These are phyloP conservation scores for Caenorhabditis afra DNA, from an alignment of 2,888 invertebrate genomes.

Conservation along the genomic window DNA sequence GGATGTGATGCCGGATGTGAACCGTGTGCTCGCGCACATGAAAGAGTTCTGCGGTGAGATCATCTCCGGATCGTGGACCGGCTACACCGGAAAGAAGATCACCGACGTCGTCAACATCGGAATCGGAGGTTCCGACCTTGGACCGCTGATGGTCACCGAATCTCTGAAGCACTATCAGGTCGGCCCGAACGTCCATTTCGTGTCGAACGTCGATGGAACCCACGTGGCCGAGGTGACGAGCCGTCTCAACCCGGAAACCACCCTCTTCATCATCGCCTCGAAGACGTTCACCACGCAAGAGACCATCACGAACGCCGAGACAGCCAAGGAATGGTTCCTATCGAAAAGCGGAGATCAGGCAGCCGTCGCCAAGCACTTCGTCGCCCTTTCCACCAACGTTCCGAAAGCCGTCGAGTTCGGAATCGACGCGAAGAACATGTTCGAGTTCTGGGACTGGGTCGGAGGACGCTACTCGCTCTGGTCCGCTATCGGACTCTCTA, in stretches of 20 bases:
- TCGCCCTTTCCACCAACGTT: slow-evolving; percentile 95
- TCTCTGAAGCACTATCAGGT: slow-evolving; percentile 91
- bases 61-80: slow-evolving; percentile 84
- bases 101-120: slow-evolving; percentile 99
- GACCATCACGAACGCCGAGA: slow-evolving; percentile 98
- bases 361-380: slow-evolving; percentile 94
- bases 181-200: slow-evolving; percentile 93
- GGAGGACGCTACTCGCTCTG: slow-evolving; percentile 97
- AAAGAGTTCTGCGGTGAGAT: slow-evolving; percentile 88
- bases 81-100: slow-evolving; percentile 93
- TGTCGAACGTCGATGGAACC: slow-evolving; percentile 99
- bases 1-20: slow-evolving; percentile 94
- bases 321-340: slow-evolving; percentile 97
- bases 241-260: slow-evolving; percentile 91
- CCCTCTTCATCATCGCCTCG: slow-evolving; percentile 97
- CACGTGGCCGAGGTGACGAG: slow-evolving; percentile 95
- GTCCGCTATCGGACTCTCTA: slow-evolving; percentile 99
- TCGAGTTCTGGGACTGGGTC: slow-evolving; percentile 99
- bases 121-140: slow-evolving; percentile 98
- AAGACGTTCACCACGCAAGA: slow-evolving; percentile 99
- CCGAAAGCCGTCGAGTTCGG: slow-evolving; percentile 96
- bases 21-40: slow-evolving; percentile 93
- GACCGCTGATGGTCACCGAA: slow-evolving; percentile 88
- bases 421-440: slow-evolving; percentile 97
- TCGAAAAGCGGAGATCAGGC: slow-evolving; percentile 81